Evolutionary conservation across 2,888 invertebrate species (phyloP).

Genomic region (Megastigmus dorsalis): DNA sequence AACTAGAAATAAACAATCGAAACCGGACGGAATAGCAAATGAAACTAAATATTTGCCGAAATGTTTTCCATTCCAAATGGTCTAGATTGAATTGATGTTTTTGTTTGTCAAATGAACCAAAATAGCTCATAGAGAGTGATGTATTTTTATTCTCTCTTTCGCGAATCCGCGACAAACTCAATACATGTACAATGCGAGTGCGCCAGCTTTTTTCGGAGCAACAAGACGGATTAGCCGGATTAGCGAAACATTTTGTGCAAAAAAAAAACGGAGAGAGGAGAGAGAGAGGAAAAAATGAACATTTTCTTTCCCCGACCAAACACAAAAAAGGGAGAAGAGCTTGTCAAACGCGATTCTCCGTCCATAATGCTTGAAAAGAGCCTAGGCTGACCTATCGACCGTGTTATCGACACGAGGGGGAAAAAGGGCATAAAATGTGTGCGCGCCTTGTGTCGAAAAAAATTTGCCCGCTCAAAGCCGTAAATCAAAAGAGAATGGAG

Average conservation of each 20-base stretch:
- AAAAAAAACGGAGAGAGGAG: too few species aligned
- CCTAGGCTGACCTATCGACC: slow-evolving; percentile 31
- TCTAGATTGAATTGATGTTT: too few species aligned
- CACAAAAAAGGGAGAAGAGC: background rate
- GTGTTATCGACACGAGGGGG: slow-evolving; percentile 15
- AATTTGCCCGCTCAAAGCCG: slow-evolving; percentile 14
- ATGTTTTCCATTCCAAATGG: too few species aligned
- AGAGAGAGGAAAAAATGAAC: background rate
- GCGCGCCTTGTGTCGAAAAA: background rate
- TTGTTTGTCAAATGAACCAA: too few species aligned
- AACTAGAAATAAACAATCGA: too few species aligned
- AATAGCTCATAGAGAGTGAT: too few species aligned
- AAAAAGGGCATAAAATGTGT: background rate
- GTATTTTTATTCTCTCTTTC: too few species aligned
- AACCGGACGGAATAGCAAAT: too few species aligned
- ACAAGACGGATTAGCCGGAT: slow-evolving; percentile 26
- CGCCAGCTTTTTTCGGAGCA: background rate
- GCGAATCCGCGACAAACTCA: background rate
- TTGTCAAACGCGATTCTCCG: slow-evolving; percentile 35
- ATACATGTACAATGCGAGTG: background rate
- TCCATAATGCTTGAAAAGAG: slow-evolving; percentile 2
- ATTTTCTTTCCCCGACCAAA: background rate
- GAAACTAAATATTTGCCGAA: too few species aligned
- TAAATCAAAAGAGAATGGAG: background rate
- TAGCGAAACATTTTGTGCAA: slow-evolving; percentile 1